These are phyloP conservation scores for Sebastes glaucus DNA, from an alignment of 2,797 vertebrate genomes.

Conservation along the genomic window DNA sequence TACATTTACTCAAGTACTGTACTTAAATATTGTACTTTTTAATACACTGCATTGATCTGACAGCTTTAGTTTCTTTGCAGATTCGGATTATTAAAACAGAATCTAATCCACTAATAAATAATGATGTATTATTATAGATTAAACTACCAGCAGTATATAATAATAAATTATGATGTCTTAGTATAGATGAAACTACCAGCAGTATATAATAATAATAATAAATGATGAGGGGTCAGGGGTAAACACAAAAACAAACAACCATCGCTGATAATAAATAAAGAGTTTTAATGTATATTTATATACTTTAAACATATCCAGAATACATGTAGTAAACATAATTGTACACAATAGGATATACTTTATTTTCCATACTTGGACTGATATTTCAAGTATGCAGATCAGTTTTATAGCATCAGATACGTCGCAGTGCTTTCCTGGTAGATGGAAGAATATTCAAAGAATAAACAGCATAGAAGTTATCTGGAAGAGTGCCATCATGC, in stretches of 20 bases:
- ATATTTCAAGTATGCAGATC: conserved; percentile 65
- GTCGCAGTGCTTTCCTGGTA: conserved; percentile 61
- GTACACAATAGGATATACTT: conserved; percentile 46
- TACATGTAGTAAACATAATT: conserved; percentile 58
- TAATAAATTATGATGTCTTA: too few species aligned
- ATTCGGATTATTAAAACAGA: too few species aligned
- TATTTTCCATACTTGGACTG: conserved; percentile 57
- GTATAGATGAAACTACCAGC: too few species aligned
- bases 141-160: too few species aligned
- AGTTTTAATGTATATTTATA: conserved; percentile 53
- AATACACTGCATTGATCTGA: too few species aligned
- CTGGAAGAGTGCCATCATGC: conserved; percentile 79
- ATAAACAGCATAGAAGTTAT: conserved; percentile 66
- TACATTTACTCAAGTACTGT: too few species aligned
- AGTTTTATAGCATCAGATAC: conserved; percentile 67
- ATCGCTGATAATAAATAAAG: conserved; percentile 56
- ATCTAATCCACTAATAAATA: too few species aligned
- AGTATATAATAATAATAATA: too few species aligned
- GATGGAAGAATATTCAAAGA: conserved; percentile 68
- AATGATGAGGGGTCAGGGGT: neutral
- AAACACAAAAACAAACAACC: neutral
- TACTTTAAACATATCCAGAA: conserved; percentile 59
- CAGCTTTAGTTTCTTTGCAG: too few species aligned
- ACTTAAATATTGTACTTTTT: too few species aligned
- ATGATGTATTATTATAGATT: too few species aligned